Evolutionary conservation across 2,797 vertebrate genomes (phyloP).

Genomic region (Chrosomus eos): DNA sequence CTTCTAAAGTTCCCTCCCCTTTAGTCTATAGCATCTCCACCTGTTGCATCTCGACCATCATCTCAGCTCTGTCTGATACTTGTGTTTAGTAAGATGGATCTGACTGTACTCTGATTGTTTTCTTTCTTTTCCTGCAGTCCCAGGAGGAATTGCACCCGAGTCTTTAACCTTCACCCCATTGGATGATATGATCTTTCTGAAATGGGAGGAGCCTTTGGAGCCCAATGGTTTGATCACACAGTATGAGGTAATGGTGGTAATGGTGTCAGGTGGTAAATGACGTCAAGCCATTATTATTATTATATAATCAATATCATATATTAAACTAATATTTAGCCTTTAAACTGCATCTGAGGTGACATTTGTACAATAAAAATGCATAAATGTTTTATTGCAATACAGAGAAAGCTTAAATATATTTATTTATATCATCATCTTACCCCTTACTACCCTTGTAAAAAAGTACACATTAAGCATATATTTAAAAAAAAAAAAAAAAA

Average conservation of each 20-base stretch:
- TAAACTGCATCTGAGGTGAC: neutral
- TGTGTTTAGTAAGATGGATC: neutral
- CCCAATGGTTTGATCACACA: constrained; percentile 87
- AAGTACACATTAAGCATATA: too few relatives aligned
- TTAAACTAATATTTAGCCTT: neutral
- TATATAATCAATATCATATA: too few relatives aligned
- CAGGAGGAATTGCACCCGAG: constrained; percentile 82
- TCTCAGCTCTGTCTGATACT: constrained; percentile 19
- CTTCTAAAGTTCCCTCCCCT: neutral
- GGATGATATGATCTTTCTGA: constrained; percentile 88
- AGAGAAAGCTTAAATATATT: neutral
- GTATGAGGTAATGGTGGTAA: constrained; percentile 85
- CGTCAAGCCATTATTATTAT: too few relatives aligned
- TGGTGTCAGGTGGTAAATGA: neutral
- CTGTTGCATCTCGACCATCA: neutral
- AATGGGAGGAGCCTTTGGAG: constrained; percentile 88
- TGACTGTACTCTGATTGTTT: neutral
- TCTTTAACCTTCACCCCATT: constrained; percentile 83
- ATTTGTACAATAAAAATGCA: neutral
- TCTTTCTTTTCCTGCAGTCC: constrained; percentile 74
- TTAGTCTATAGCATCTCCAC: neutral
- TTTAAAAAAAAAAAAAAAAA: too few relatives aligned
- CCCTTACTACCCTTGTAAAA: neutral
- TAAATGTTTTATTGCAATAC: neutral
- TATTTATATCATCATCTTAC: neutral